Conservation (phyloP, 2,888 invertebrate species). For the Isoperla grammatica region DNA sequence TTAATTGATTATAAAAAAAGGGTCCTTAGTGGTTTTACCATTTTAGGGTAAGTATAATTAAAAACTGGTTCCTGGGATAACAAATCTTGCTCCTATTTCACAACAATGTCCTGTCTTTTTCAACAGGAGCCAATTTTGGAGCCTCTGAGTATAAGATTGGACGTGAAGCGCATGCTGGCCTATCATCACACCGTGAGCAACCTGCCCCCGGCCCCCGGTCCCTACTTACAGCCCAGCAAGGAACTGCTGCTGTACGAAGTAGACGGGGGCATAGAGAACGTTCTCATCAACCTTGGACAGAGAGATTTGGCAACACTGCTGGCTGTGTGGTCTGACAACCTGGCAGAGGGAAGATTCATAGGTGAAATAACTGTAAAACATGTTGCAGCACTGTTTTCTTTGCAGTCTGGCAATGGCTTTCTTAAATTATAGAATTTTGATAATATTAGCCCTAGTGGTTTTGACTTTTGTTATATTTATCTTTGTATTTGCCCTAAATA, state of each 20-base stretch:
- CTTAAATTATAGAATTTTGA: too few relatives aligned
- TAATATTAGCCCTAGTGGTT: too few relatives aligned
- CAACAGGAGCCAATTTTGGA: slow-evolving; percentile 67
- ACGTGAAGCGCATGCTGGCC: slow-evolving; percentile 61
- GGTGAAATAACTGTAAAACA: too few relatives aligned
- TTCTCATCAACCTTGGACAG: slow-evolving; percentile 65
- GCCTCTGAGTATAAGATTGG: slow-evolving; percentile 63
- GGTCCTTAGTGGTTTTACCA: too few relatives aligned
- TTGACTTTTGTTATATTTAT: too few relatives aligned
- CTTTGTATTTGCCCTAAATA: too few relatives aligned
- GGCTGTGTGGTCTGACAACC: slow-evolving; percentile 66
- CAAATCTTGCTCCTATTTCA: too few relatives aligned
- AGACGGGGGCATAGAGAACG: slow-evolving; percentile 58
- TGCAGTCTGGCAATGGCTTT: too few relatives aligned
- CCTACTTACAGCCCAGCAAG: slow-evolving; percentile 35
- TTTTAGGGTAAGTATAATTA: too few relatives aligned
- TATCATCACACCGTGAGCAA: slow-evolving; percentile 25
- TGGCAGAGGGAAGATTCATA: slow-evolving; percentile 55
- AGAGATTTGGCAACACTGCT: slow-evolving; percentile 66
- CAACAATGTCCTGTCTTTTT: too few relatives aligned
- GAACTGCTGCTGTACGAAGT: slow-evolving; percentile 55
- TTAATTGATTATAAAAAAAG: too few relatives aligned
- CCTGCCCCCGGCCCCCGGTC: slow-evolving; percentile 20
- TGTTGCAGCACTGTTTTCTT: neutral
- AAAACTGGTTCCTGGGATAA: too few relatives aligned